These are phyloP conservation scores for Neotoma lepida DNA, from an alignment of 2,113 vertebrate genomes.

Conservation along the genomic window DNA sequence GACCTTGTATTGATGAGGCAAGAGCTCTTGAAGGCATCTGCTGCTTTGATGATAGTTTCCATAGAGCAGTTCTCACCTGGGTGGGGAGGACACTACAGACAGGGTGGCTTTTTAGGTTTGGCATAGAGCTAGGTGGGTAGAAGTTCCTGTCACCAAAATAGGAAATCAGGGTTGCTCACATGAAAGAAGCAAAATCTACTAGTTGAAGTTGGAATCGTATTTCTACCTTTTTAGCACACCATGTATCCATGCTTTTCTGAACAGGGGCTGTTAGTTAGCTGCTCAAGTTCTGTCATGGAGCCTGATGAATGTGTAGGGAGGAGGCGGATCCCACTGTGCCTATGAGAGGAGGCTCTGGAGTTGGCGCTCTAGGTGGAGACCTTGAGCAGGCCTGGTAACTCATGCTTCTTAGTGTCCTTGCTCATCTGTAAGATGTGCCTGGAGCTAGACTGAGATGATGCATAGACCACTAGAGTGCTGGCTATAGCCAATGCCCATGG, in stretches of 20 bases:
- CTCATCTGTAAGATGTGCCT: neutral
- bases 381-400: neutral
- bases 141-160: rapidly evolving
- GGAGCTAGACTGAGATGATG: neutral
- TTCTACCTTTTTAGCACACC: neutral
- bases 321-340: rapidly evolving
- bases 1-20: neutral
- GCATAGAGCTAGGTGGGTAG: neutral
- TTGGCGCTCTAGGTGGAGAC: neutral
- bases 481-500: rapidly evolving
- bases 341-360: no score
- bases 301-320: neutral
- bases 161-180: rapidly evolving
- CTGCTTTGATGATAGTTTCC: rapidly evolving
- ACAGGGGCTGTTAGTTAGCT: neutral
- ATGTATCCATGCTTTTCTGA: neutral
- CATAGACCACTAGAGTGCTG: no score
- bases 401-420: neutral
- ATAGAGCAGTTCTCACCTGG: rapidly evolving
- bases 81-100: neutral
- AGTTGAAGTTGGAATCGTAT: neutral
- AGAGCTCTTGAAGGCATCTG: neutral
- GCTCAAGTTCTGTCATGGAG: neutral
- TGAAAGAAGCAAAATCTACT: neutral
- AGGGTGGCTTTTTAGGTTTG: neutral